phyloP scores from a whole-genome alignment of 2,113 vertebrate species.

The Tragelaphus imberbis region DNA sequence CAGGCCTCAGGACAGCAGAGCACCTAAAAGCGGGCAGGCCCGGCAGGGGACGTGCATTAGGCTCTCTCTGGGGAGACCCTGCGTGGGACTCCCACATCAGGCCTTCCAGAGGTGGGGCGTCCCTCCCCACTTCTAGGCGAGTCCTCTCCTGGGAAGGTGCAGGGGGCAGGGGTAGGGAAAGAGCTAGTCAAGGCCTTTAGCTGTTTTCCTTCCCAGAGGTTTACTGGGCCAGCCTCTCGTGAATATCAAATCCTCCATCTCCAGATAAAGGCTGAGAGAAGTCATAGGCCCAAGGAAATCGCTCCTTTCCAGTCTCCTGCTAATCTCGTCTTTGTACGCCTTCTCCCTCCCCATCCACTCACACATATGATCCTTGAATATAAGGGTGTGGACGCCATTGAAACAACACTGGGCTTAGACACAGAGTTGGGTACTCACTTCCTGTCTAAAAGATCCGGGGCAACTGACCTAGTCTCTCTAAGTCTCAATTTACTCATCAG shows the following conservation, averaged over 20 bases:
- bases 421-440: neutral
- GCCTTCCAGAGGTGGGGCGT: neutral
- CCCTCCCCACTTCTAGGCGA: neutral
- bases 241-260: neutral
- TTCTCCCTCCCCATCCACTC: neutral
- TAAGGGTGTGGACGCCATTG: neutral
- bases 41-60: neutral
- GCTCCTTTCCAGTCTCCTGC: neutral
- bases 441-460: neutral
- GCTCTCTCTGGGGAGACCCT: neutral
- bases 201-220: neutral
- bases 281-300: neutral
- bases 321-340: neutral
- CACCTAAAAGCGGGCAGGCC: constrained; percentile 16
- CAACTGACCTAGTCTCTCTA: neutral
- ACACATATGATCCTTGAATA: neutral
- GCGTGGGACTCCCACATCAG: neutral
- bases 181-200: neutral
- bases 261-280: neutral
- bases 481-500: neutral
- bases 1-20: neutral
- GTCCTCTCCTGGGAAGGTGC: neutral
- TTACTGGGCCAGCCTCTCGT: neutral
- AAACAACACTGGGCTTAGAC: neutral
- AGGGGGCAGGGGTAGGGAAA: neutral